phyloP scores from a whole-genome alignment of 2,113 vertebrate genomes.

The Octodon degus region DNA sequence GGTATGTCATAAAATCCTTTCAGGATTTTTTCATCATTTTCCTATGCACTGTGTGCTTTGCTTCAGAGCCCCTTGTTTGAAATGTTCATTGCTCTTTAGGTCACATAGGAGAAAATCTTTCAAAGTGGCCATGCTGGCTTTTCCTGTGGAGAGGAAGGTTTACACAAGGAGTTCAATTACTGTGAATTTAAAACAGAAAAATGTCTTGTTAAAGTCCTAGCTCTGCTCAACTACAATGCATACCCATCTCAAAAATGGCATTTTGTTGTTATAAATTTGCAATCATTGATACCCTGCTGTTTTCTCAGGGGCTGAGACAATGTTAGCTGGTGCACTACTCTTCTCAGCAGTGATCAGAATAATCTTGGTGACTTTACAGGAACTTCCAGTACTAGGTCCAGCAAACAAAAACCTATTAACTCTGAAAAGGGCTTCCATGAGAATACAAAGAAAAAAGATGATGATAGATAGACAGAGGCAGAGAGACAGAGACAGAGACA shows the following conservation, averaged over 20 bases:
- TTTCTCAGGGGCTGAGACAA: background rate
- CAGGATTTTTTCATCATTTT: conserved; percentile 56
- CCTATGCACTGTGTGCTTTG: conserved; percentile 50
- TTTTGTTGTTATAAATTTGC: conserved; percentile 71
- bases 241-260: conserved; percentile 55
- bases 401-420: background rate
- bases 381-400: background rate
- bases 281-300: background rate
- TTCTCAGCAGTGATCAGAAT: background rate
- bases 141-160: conserved; percentile 55
- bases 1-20: conserved; percentile 6
- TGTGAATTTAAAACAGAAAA: conserved; percentile 77
- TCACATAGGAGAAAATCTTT: conserved; percentile 68
- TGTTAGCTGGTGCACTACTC: background rate
- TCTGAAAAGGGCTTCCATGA: background rate
- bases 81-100: conserved; percentile 62
- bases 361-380: background rate
- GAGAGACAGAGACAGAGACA: background rate
- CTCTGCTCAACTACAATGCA: conserved; percentile 61
- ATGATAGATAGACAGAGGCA: background rate
- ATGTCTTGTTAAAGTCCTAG: conserved; percentile 43
- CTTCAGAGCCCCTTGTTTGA: conserved; percentile 68
- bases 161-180: conserved; percentile 67
- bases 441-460: background rate
- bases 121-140: conserved; percentile 62